Evolutionary conservation across 2,113 vertebrate species (phyloP).

Genomic region (Nibea albiflora): DNA sequence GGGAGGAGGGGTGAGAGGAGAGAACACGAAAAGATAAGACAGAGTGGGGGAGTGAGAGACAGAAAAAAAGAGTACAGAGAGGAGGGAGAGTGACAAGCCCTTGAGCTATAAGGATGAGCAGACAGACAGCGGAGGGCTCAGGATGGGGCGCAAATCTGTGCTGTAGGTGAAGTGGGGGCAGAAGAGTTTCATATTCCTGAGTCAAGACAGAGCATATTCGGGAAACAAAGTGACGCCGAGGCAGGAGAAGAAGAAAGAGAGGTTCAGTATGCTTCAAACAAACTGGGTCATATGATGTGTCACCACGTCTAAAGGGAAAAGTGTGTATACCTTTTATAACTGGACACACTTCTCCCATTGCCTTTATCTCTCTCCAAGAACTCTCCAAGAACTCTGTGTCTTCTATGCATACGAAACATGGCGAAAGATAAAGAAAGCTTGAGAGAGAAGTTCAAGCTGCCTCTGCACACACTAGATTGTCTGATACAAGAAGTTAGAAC

Average conservation of each 20-base stretch:
- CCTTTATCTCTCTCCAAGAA: not conserved
- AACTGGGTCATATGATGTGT: slow-evolving; percentile 23
- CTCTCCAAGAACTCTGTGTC: not conserved
- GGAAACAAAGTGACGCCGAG: slow-evolving; percentile 46
- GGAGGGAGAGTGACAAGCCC: slow-evolving; percentile 60
- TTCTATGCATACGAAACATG: not conserved
- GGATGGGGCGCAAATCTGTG: slow-evolving; percentile 45
- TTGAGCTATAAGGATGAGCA: slow-evolving; percentile 67
- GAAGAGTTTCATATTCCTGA: slow-evolving; percentile 35
- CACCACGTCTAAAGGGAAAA: not conserved
- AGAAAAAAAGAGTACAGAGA: slow-evolving; percentile 28
- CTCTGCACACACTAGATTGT: not conserved
- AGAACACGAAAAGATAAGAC: slow-evolving; percentile 75
- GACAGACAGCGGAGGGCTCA: slow-evolving; percentile 53
- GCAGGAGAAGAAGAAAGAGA: slow-evolving; percentile 6
- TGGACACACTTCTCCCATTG: not conserved
- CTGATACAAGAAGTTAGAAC: not conserved
- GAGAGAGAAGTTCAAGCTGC: not conserved
- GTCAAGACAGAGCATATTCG: slow-evolving; percentile 17
- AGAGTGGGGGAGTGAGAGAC: slow-evolving; percentile 49
- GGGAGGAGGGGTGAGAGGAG: slow-evolving; percentile 71
- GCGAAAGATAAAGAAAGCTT: not conserved
- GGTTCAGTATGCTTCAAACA: slow-evolving; percentile 12
- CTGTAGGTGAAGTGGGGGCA: slow-evolving; percentile 60
- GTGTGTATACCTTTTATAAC: not conserved